phyloP scores from a whole-genome alignment of 2,797 vertebrate species.

The Falco naumanni region DNA sequence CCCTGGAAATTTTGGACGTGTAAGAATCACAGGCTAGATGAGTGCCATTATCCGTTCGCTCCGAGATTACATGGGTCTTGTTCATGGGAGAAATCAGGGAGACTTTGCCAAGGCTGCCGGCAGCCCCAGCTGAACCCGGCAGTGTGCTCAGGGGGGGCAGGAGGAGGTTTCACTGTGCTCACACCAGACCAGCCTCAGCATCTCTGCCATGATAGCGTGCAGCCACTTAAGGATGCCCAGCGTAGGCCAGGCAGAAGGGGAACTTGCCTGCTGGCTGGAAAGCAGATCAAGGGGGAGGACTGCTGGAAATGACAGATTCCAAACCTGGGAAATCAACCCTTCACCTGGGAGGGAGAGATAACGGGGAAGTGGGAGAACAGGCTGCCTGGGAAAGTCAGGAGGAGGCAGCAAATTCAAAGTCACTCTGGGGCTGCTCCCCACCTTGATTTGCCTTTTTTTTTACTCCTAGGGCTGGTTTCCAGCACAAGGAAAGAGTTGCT shows the following conservation, averaged over 20 bases:
- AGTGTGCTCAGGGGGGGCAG: fast-evolving
- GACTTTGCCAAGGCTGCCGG: background rate
- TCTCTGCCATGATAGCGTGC: fast-evolving
- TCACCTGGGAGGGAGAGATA: background rate
- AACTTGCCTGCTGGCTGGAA: fast-evolving
- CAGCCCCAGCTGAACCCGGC: background rate
- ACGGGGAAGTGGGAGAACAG: background rate
- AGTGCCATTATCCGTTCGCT: fast-evolving
- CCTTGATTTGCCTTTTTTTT: background rate
- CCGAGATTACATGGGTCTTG: background rate
- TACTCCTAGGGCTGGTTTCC: background rate
- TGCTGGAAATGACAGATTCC: background rate
- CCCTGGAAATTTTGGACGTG: fast-evolving
- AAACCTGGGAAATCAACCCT: background rate
- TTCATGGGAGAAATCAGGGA: background rate
- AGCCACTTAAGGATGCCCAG: background rate
- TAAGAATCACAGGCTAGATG: background rate
- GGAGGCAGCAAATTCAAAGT: background rate
- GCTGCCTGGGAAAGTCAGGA: background rate
- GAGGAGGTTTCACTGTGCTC: background rate
- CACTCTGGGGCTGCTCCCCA: background rate
- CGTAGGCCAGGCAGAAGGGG: fast-evolving
- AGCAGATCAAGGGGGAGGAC: background rate
- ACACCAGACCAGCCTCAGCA: background rate
- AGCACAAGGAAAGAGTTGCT: background rate